Conservation (phyloP, 64 coral and sea anemone genomes). For the Pocillopora verrucosa region DNA sequence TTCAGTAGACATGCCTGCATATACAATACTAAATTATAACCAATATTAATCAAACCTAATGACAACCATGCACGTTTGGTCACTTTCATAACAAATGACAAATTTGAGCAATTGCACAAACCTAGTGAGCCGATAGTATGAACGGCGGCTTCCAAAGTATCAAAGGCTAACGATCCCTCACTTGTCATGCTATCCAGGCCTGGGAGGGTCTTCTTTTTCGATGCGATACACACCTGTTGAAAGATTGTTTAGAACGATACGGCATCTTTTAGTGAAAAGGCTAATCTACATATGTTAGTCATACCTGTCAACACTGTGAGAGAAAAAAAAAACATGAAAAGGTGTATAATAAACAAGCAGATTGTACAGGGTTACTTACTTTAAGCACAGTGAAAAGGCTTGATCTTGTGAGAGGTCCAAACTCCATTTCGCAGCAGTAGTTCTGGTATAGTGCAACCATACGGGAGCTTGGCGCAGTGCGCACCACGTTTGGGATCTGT, state of each 20-base stretch:
- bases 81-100: slow-evolving; percentile 23
- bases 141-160: slow-evolving; percentile 40
- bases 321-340: slow-evolving; percentile 21
- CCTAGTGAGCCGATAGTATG: slow-evolving; percentile 20
- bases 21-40: not conserved
- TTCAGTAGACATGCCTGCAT: slow-evolving; percentile 22
- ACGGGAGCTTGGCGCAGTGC: slow-evolving; percentile 58
- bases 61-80: not conserved
- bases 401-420: not conserved
- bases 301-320: not conserved
- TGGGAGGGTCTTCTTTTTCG: slow-evolving; percentile 50
- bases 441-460: too few relatives aligned
- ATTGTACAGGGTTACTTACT: slow-evolving; percentile 6
- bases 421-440: too few relatives aligned
- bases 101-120: slow-evolving; percentile 18
- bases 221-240: slow-evolving; percentile 41
- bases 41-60: not conserved
- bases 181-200: slow-evolving; percentile 51
- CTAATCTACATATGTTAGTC: not conserved
- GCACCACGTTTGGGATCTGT: slow-evolving; percentile 66
- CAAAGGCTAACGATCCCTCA: too few relatives aligned
- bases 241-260: slow-evolving; percentile 19
- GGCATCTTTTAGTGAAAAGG: slow-evolving; percentile 7
- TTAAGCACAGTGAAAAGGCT: not conserved
- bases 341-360: slow-evolving; percentile 25